Conservation (phyloP, 2,888 invertebrate genomes). For the Melipona beecheii region DNA sequence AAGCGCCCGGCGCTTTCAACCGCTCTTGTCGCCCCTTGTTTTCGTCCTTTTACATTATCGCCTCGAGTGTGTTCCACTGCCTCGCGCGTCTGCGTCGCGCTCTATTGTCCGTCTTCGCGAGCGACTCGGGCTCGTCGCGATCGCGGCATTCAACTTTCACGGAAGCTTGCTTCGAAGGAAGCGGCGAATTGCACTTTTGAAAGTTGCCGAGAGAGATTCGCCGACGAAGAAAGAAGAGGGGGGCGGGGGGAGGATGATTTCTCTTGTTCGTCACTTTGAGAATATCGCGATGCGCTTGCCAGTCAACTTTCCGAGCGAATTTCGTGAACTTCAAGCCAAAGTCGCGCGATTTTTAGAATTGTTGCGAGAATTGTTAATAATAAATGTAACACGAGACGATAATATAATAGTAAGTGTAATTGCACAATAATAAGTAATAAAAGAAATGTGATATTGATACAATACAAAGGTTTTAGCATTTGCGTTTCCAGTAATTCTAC, state of each 20-base stretch:
- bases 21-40: slow-evolving; percentile 22
- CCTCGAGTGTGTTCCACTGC: neutral
- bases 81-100: neutral
- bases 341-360: too few relatives aligned
- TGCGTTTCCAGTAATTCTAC: too few relatives aligned
- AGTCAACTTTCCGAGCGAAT: neutral
- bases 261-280: neutral
- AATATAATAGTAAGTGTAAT: too few relatives aligned
- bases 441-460: too few relatives aligned
- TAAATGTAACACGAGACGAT: too few relatives aligned
- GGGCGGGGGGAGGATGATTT: neutral
- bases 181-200: neutral
- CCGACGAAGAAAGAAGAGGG: neutral
- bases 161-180: neutral
- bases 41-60: slow-evolving; percentile 8
- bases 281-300: neutral
- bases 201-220: neutral
- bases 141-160: neutral
- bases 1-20: slow-evolving; percentile 35
- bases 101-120: neutral
- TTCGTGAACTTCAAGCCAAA: neutral
- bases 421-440: too few relatives aligned
- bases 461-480: too few relatives aligned
- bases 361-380: too few relatives aligned
- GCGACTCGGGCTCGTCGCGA: too few relatives aligned